phyloP scores from a whole-genome alignment of 2,888 invertebrate genomes.

The Mesorhabditis belari region DNA sequence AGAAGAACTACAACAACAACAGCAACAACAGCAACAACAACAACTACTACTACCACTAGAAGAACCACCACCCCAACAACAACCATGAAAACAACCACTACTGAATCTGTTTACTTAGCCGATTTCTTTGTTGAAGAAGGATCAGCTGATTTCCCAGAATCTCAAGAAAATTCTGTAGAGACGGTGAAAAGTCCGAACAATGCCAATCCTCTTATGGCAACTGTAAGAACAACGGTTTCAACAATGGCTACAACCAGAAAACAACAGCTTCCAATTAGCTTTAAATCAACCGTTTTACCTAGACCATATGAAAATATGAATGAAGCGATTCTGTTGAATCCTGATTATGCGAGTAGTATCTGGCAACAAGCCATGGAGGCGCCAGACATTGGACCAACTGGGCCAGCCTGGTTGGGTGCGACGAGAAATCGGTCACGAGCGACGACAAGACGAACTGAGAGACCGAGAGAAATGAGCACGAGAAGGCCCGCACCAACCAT shows the following conservation, averaged over 20 bases:
- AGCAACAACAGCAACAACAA: conserved; percentile 7
- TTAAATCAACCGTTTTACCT: conserved; percentile 20
- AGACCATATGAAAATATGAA: conserved; percentile 32
- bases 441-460: conserved; percentile 12
- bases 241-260: not conserved
- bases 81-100: not conserved
- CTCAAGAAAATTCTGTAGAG: not conserved
- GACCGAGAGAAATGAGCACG: conserved; percentile 3
- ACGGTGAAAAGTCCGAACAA: not conserved
- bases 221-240: not conserved
- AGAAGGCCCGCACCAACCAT: conserved; percentile 2
- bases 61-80: conserved; percentile 7
- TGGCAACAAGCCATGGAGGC: conserved; percentile 23
- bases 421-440: too few relatives aligned
- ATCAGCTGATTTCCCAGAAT: not conserved
- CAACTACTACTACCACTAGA: conserved; percentile 9
- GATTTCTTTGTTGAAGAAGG: not conserved
- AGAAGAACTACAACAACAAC: conserved; percentile 17
- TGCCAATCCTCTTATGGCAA: not conserved
- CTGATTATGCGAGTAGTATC: conserved; percentile 31
- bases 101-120: conserved; percentile 1
- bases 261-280: not conserved
- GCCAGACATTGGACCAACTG: conserved; percentile 29
- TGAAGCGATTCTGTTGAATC: conserved; percentile 31
- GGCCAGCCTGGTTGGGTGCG: conserved; percentile 30